A percentile compares a stretch with the other conserved stretches of the same genome.
phyloP scores from a whole-genome alignment of 2,797 vertebrate species.

The Acropternis orthonyx region DNA sequence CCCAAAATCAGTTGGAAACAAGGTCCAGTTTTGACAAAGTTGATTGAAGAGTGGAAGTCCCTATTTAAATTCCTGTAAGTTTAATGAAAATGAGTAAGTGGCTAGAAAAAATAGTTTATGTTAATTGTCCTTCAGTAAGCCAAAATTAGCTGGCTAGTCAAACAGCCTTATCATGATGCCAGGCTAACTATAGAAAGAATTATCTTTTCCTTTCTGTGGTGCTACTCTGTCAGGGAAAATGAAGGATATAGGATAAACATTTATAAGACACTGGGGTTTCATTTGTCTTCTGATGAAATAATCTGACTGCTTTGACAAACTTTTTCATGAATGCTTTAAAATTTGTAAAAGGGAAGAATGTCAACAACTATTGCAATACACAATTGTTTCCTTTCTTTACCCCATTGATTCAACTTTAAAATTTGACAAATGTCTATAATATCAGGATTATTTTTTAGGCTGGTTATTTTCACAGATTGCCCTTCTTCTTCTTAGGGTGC shows the following conservation, averaged over 20 bases:
- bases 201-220: neutral
- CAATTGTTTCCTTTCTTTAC: fast-evolving
- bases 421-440: neutral
- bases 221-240: neutral
- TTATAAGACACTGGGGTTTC: neutral
- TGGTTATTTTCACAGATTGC: neutral
- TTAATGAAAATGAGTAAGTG: conserved; percentile 8
- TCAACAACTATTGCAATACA: neutral
- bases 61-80: neutral
- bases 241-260: neutral
- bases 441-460: neutral
- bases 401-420: neutral
- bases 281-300: neutral
- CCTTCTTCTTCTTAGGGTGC: neutral
- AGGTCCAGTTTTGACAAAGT: neutral
- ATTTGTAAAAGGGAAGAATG: neutral
- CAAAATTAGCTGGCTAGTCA: neutral
- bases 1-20: neutral
- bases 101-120: conserved; percentile 17
- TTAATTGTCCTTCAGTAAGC: neutral
- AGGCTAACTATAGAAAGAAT: neutral
- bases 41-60: neutral
- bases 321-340: neutral
- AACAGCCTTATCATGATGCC: neutral
- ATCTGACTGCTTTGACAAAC: neutral